These are phyloP conservation scores for Scaptomyza montana DNA, from an alignment of 1,140 invertebrate genomes.

Conservation along the genomic window DNA sequence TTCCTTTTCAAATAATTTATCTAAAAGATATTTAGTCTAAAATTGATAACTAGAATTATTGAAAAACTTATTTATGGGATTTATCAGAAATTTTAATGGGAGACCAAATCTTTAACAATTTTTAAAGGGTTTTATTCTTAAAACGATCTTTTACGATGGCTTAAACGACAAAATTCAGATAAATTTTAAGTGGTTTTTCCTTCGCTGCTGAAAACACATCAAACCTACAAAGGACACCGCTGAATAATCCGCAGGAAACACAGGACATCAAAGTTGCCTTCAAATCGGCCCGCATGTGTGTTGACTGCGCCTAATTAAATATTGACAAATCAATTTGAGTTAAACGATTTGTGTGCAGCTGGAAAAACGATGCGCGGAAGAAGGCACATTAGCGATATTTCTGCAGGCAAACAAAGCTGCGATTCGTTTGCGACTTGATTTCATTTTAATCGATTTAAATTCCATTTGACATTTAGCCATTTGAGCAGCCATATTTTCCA, in stretches of 20 bases:
- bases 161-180: slow-evolving; percentile 1
- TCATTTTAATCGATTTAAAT: slow-evolving; percentile 79
- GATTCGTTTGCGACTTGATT: slow-evolving; percentile 74
- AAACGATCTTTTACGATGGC: not conserved
- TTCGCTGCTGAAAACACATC: slow-evolving; percentile 10
- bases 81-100: too few relatives aligned
- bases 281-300: slow-evolving; percentile 43
- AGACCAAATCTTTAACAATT: too few relatives aligned
- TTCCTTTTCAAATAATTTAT: too few relatives aligned
- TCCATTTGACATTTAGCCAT: slow-evolving; percentile 42
- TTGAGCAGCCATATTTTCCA: slow-evolving; percentile 20
- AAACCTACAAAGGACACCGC: slow-evolving; percentile 54
- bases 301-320: slow-evolving; percentile 72
- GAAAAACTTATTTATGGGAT: too few relatives aligned
- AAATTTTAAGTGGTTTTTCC: slow-evolving; percentile 13
- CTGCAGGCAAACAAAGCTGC: slow-evolving; percentile 70
- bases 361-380: slow-evolving; percentile 19
- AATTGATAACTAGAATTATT: too few relatives aligned
- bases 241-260: slow-evolving; percentile 68
- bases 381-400: slow-evolving; percentile 35
- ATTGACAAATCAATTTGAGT: slow-evolving; percentile 82
- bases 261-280: slow-evolving; percentile 60
- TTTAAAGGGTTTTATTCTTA: too few relatives aligned
- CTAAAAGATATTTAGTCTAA: too few relatives aligned
- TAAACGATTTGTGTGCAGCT: slow-evolving; percentile 80